Conservation (phyloP, 2,113 vertebrate species). For the Microcebus tavaratra region DNA sequence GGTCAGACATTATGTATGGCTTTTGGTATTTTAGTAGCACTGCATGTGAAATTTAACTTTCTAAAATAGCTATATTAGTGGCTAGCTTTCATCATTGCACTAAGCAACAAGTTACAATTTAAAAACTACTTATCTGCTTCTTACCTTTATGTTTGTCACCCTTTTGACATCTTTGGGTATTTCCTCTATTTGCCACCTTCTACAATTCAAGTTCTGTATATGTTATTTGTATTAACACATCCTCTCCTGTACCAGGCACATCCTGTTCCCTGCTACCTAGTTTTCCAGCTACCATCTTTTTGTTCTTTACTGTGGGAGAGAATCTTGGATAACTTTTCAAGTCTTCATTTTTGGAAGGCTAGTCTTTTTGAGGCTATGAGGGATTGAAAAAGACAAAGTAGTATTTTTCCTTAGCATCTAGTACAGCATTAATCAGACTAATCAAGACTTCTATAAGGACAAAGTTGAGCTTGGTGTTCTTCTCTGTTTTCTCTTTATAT, state of each 20-base stretch:
- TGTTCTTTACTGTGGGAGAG: neutral
- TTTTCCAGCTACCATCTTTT: neutral
- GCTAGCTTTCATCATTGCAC: neutral
- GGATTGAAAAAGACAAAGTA: neutral
- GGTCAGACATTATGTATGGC: conserved; percentile 72
- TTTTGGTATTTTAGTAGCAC: conserved; percentile 66
- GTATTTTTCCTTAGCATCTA: neutral
- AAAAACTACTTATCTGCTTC: neutral
- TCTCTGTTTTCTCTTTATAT: neutral
- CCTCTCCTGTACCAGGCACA: neutral
- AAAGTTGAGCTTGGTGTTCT: neutral
- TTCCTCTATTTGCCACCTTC: neutral
- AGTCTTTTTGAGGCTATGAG: neutral
- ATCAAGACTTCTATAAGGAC: neutral
- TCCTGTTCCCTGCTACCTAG: neutral
- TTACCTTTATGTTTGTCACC: neutral
- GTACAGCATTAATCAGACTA: neutral
- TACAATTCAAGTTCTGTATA: neutral
- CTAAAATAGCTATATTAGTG: neutral
- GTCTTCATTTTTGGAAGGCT: neutral
- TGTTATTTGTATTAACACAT: neutral
- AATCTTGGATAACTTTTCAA: neutral
- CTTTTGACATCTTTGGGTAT: neutral
- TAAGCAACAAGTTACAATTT: neutral
- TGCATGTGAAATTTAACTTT: conserved; percentile 30